A percentile compares a stretch with the other conserved stretches of the same genome.
Conservation (phyloP, 1,140 invertebrate species). For the Drosophila malerkotliana region DNA sequence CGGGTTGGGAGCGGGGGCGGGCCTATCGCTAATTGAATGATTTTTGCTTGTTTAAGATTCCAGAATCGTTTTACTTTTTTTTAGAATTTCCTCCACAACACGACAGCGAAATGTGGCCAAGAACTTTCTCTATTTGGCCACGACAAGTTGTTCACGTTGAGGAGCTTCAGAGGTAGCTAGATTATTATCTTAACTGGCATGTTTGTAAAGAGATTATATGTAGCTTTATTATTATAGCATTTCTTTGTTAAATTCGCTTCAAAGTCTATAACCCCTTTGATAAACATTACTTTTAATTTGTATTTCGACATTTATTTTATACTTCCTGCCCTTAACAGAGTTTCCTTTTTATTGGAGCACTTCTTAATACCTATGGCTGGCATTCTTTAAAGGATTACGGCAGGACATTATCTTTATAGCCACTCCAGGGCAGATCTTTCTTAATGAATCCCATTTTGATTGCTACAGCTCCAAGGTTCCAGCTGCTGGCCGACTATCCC, state of each 20-base stretch:
- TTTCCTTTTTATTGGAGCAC: constrained; percentile 19
- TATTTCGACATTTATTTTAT: constrained; percentile 1
- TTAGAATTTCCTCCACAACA: not conserved
- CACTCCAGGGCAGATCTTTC: not conserved
- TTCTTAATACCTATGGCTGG: constrained; percentile 5
- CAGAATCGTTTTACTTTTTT: constrained; percentile 36
- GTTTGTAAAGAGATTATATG: not conserved
- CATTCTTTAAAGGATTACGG: constrained; percentile 15
- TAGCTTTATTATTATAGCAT: not conserved
- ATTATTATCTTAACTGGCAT: constrained; percentile 14
- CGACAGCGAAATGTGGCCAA: not conserved
- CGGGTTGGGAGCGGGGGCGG: not conserved
- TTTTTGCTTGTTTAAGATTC: constrained; percentile 45
- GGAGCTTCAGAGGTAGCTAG: constrained; percentile 8
- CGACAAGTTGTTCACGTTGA: constrained; percentile 23
- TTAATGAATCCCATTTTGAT: constrained; percentile 38
- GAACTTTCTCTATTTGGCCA: constrained; percentile 46
- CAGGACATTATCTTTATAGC: constrained; percentile 40
- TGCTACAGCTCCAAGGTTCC: not conserved
- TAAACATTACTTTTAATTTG: constrained; percentile 1
- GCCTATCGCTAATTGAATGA: constrained; percentile 43
- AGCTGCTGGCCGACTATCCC: constrained; percentile 13
- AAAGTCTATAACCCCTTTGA: not conserved
- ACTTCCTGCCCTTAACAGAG: constrained; percentile 10
- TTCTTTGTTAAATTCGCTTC: no score